These are phyloP conservation scores for Halichondria panicea DNA, from an alignment of 37 sponge, comb jelly and placozoan species.

Conservation along the genomic window DNA sequence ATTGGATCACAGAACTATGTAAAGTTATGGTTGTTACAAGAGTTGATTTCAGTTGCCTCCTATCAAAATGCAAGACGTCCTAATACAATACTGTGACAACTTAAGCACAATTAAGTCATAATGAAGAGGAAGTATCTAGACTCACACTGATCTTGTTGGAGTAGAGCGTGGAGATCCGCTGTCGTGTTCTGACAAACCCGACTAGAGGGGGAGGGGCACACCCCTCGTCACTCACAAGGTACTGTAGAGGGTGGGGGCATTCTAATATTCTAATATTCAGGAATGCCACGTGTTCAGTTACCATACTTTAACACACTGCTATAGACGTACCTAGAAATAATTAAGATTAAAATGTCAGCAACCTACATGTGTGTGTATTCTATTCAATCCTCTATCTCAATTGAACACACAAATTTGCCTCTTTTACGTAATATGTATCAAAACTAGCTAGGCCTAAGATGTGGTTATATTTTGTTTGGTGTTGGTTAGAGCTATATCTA, in stretches of 20 bases:
- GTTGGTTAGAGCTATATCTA: background rate
- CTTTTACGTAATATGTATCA: too few relatives aligned
- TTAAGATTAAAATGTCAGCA: background rate
- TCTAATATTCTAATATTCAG: background rate
- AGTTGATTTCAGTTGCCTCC: too few relatives aligned
- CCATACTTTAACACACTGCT: too few relatives aligned
- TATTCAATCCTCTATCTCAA: background rate
- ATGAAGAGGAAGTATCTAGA: too few relatives aligned
- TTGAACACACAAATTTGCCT: background rate
- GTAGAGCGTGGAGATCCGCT: slow-evolving; percentile 26
- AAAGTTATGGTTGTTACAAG: too few relatives aligned
- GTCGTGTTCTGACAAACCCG: slow-evolving; percentile 50
- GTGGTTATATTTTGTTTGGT: background rate
- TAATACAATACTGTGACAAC: background rate
- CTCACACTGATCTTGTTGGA: slow-evolving; percentile 9
- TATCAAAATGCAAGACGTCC: too few relatives aligned
- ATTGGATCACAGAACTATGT: too few relatives aligned
- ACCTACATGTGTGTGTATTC: background rate
- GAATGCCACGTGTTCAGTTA: background rate
- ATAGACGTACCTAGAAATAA: background rate
- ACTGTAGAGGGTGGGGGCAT: slow-evolving; percentile 9
- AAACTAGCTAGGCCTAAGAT: background rate
- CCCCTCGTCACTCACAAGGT: slow-evolving; percentile 11
- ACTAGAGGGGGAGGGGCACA: slow-evolving; percentile 47
- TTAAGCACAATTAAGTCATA: background rate